Evolutionary conservation across 2,113 vertebrate genomes (phyloP).

Genomic region (Antidorcas marsupialis): DNA sequence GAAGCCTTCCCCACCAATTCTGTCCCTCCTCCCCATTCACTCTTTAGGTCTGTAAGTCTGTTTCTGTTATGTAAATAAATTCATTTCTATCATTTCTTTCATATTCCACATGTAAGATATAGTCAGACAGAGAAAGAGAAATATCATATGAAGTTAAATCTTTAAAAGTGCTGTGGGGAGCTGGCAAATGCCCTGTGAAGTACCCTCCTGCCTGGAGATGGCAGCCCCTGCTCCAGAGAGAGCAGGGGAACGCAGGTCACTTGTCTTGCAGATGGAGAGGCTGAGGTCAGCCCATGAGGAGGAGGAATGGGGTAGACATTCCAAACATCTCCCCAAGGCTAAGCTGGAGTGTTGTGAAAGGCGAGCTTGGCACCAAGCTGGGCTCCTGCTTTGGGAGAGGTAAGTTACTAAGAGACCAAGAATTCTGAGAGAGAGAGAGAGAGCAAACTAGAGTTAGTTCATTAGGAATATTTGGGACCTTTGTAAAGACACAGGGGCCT

Average conservation of each 20-base stretch:
- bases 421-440: slow-evolving; percentile 39
- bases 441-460: slow-evolving; percentile 25
- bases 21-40: background rate
- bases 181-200: background rate
- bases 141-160: background rate
- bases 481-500: slow-evolving; percentile 37
- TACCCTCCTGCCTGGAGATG: background rate
- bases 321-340: background rate
- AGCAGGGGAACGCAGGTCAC: background rate
- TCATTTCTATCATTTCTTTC: background rate
- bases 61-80: background rate
- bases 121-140: background rate
- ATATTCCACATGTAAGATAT: background rate
- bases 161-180: background rate
- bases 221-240: background rate
- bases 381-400: slow-evolving; percentile 39
- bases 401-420: slow-evolving; percentile 65
- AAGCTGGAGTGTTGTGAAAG: slow-evolving; percentile 13
- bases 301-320: background rate
- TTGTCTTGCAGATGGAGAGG: background rate
- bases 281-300: background rate
- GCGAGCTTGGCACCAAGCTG: slow-evolving; percentile 42
- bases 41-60: background rate
- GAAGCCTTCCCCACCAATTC: background rate
- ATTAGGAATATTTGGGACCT: slow-evolving; percentile 48